Evolutionary conservation across 2,113 vertebrate species (phyloP), one percentile per base, ranked within the genome.

Genomic region (Muscicapa adusta): DNA sequence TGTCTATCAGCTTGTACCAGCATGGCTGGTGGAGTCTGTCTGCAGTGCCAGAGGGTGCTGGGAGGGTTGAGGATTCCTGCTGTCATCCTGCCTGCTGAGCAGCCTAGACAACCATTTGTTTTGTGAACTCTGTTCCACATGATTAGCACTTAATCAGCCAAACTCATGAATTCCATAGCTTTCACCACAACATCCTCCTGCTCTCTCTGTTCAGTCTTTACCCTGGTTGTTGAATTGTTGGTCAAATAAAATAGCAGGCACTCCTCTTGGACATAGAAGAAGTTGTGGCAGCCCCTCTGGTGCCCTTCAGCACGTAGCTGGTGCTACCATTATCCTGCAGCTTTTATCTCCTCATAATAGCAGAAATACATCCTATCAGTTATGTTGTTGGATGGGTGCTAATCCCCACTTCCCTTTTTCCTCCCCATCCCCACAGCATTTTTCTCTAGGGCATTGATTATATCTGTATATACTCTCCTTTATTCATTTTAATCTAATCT

Each of bases 401-500:
- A 79, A 94, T 79, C 45, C 77, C 42, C 20, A 18, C 26, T 87
- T 72, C 43, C 51, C 45, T 63, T 80, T 81, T 71, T 34, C 62
- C 34, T 91, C 71, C 50, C n/a, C 31, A 31, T 76, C 56, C 42
- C 33, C 70, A 50, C 31, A 53, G n/a, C 25, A 25, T 89, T 81
- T 66, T 50, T 85, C 78, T 89, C 78, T 31, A 56, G 51, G 75
- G 33, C 43, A 33, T 66, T 54, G 62, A 26, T 66, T 88, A 16
- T 79, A 63, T 89, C 81, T 88, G 88, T 62, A 60, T 58, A 36
- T 7, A 14, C 63, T 88, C 47, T 85, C 33, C 54, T 89, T 85
- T 83, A 88, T 88, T 91, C 19, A 3, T 73, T 93, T 91, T 92
- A 95, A 93, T 95, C 89, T 96, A 88, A 94, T 90, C 94, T 94